These are phyloP conservation scores for Phocides pigmalion DNA, from an alignment of 1,140 invertebrate genomes.

Conservation along the genomic window DNA sequence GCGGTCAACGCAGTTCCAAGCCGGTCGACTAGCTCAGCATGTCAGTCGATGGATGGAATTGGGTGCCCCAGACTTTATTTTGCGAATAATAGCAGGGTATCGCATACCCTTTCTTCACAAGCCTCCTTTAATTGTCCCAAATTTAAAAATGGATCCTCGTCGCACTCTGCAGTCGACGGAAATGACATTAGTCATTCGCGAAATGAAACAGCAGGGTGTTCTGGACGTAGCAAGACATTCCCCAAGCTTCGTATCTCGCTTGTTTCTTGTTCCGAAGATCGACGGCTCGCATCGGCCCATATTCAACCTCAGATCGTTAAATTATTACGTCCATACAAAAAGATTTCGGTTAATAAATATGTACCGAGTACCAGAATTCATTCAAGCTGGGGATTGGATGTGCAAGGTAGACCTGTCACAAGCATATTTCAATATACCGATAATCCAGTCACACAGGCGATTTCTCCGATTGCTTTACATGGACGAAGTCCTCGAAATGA, in stretches of 20 bases:
- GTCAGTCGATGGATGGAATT: conserved; percentile 24
- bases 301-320: conserved; percentile 52
- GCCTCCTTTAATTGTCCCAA: conserved; percentile 35
- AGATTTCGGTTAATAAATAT: conserved; percentile 39
- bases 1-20: conserved; percentile 24
- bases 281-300: conserved; percentile 42
- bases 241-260: conserved; percentile 54
- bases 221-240: conserved; percentile 21
- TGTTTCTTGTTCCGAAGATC: conserved; percentile 51
- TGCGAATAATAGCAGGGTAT: conserved; percentile 46
- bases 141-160: conserved; percentile 4
- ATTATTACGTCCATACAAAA: conserved; percentile 35
- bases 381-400: conserved; percentile 49
- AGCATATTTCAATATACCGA: conserved; percentile 54
- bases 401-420: conserved; percentile 50
- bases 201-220: conserved; percentile 33
- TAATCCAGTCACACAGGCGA: conserved; percentile 45
- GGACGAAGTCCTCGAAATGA: conserved; percentile 46
- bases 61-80: conserved; percentile 35
- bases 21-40: conserved; percentile 32
- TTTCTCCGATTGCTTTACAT: conserved; percentile 46
- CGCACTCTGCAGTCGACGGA: conserved; percentile 8
- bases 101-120: conserved; percentile 41
- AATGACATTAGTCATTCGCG: conserved; percentile 28
- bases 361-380: conserved; percentile 35